A percentile compares a stretch with the other conserved stretches of the same genome.
These are phyloP conservation scores for Alexandromys fortis DNA, from an alignment of 2,113 vertebrate genomes.

Conservation along the genomic window DNA sequence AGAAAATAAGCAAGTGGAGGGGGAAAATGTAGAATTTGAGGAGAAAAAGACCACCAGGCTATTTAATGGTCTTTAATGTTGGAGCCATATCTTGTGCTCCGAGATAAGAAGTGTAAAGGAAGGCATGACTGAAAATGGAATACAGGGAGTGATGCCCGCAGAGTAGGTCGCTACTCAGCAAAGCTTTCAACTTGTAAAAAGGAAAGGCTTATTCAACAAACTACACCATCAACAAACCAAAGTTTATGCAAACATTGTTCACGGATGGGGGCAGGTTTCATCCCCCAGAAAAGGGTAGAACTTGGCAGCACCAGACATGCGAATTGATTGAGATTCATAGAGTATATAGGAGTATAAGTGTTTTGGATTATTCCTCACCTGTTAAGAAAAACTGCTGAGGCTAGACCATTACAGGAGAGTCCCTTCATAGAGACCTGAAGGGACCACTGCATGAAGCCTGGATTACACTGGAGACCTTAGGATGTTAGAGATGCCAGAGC, in stretches of 20 bases:
- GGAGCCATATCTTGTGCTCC: background rate
- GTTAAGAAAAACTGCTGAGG: background rate
- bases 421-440: no score
- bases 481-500: no score
- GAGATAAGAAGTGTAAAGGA: background rate
- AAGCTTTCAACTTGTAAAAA: background rate
- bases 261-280: background rate
- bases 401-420: no score
- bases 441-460: no score
- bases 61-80: background rate
- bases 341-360: background rate
- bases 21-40: background rate
- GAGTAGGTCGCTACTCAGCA: background rate
- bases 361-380: background rate
- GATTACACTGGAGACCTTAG: no score
- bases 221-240: background rate
- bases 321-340: background rate
- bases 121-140: background rate
- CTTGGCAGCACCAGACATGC: background rate
- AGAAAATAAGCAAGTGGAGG: background rate
- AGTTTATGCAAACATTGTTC: background rate
- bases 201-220: background rate
- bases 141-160: background rate
- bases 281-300: background rate
- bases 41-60: background rate